Percentiles rank a stretch among this genome's conserved stretches.
These are phyloP conservation scores for Alces alces DNA, from an alignment of 2,113 vertebrate species.

Conservation along the genomic window DNA sequence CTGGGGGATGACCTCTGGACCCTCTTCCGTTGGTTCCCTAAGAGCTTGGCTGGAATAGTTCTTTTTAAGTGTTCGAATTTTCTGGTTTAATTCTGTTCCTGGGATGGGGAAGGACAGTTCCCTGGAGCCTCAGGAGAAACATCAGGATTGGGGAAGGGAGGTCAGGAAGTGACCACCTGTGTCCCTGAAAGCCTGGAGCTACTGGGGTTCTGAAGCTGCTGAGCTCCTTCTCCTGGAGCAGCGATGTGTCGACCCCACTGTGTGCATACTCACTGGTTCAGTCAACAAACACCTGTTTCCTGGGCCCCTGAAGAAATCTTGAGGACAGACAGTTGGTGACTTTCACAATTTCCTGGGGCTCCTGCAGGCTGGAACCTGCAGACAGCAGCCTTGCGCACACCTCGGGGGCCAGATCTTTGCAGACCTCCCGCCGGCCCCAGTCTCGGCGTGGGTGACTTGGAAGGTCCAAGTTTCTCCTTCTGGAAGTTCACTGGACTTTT, in stretches of 20 bases:
- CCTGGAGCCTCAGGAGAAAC: background rate
- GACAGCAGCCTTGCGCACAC: background rate
- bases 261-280: background rate
- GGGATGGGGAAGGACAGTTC: background rate
- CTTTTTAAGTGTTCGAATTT: background rate
- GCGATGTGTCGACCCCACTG: accelerated
- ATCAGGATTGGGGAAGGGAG: background rate
- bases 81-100: background rate
- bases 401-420: accelerated
- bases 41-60: background rate
- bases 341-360: background rate
- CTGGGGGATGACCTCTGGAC: too few species aligned
- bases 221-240: background rate
- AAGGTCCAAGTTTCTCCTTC: background rate
- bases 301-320: background rate
- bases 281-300: too few species aligned
- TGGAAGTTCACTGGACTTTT: background rate
- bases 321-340: background rate
- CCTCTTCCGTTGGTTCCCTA: background rate
- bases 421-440: accelerated
- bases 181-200: background rate
- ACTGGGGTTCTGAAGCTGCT: accelerated
- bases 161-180: background rate
- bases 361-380: background rate
- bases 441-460: accelerated